Conservation (phyloP, 2,888 invertebrate species). For the Acanthosepion lycidas region DNA sequence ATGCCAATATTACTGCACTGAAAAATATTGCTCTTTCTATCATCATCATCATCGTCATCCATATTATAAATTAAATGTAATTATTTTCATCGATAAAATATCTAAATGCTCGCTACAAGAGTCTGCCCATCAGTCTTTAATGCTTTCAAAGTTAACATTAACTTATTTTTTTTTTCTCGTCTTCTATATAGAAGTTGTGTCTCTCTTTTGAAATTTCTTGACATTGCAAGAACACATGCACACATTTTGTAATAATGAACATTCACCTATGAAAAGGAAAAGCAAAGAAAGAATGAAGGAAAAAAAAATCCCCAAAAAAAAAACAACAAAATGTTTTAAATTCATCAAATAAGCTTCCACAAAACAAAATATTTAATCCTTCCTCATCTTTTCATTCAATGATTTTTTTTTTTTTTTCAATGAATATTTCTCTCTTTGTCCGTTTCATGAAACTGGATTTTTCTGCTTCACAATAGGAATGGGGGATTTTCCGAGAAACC, state of each 20-base stretch:
- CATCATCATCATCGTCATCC: neutral
- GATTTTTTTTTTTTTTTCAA: neutral
- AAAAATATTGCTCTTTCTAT: slow-evolving; percentile 8
- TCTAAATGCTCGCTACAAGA: neutral
- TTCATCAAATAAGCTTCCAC: neutral
- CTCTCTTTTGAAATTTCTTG: neutral
- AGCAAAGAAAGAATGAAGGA: neutral
- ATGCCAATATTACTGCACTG: neutral
- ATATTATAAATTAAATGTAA: neutral
- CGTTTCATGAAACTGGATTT: neutral
- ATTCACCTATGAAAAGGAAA: neutral
- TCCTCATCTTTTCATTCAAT: neutral
- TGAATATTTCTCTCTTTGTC: neutral
- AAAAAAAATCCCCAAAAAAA: neutral
- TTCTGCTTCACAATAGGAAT: no score
- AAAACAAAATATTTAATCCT: neutral
- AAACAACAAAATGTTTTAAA: neutral
- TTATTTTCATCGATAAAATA: neutral
- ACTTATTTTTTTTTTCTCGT: neutral
- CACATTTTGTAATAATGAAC: neutral
- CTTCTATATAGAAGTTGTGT: neutral
- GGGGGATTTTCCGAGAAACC: neutral
- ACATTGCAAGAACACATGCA: neutral
- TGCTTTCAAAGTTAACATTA: neutral
- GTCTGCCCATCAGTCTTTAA: neutral